Evolutionary conservation across 2,888 invertebrate genomes (phyloP).

Genomic region (Acrocyrtus sp.): DNA sequence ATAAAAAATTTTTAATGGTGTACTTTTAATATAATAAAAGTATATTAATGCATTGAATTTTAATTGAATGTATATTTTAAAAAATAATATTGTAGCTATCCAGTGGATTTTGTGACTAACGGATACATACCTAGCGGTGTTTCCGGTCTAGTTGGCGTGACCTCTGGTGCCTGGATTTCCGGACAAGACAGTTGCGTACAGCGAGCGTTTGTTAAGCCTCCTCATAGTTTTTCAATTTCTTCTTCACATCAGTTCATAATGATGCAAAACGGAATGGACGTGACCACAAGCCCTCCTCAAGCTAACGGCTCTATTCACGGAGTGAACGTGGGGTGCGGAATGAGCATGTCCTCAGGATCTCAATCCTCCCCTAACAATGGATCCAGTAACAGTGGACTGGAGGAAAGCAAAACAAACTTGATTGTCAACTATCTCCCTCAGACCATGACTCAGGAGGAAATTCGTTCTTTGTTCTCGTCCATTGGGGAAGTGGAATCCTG

Average conservation of each 20-base stretch:
- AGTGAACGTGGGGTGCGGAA: constrained; percentile 65
- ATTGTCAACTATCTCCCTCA: constrained; percentile 99
- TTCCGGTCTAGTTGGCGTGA: constrained; percentile 38
- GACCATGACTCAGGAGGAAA: constrained; percentile 99
- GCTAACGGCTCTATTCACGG: constrained; percentile 76
- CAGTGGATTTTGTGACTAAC: constrained; percentile 45
- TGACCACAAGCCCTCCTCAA: constrained; percentile 74
- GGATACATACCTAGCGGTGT: constrained; percentile 34
- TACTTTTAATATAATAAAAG: no score
- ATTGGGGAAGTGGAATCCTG: constrained; percentile 99
- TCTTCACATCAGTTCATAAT: constrained; percentile 66
- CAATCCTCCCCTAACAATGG: constrained; percentile 66
- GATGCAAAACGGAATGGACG: constrained; percentile 86
- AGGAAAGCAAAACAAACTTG: constrained; percentile 97
- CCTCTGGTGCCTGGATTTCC: constrained; percentile 46
- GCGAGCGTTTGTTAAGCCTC: constrained; percentile 47
- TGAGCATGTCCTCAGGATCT: constrained; percentile 66
- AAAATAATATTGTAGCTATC: constrained; percentile 44
- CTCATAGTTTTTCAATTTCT: constrained; percentile 34
- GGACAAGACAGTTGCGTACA: constrained; percentile 41
- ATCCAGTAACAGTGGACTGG: constrained; percentile 73
- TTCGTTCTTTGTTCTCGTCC: constrained; percentile 95
- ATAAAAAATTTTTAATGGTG: no score
- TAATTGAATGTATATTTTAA: no score
- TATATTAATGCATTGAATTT: no score